Conservation (phyloP, 2,113 vertebrate genomes). For the Ctenomys sociabilis region DNA sequence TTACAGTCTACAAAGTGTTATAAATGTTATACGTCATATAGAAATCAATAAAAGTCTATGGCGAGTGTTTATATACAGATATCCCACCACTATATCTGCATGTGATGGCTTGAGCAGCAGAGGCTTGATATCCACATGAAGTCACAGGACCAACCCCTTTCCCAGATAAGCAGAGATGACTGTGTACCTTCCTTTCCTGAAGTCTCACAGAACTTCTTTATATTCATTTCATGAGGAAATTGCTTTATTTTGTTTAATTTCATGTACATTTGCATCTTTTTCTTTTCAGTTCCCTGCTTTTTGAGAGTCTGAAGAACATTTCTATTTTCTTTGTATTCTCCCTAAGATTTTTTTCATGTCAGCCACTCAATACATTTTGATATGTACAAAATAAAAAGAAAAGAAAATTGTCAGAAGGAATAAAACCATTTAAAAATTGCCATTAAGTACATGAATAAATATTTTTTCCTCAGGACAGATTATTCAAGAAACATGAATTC, state of each 20-base stretch:
- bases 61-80: not conserved
- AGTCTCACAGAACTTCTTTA: conserved; percentile 31
- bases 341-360: conserved; percentile 54
- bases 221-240: conserved; percentile 50
- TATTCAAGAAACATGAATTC: conserved; percentile 66
- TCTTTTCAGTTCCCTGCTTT: conserved; percentile 41
- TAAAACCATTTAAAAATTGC: conserved; percentile 58
- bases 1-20: not conserved
- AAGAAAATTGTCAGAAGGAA: conserved; percentile 67
- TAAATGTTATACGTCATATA: not conserved
- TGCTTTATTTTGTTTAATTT: conserved; percentile 55
- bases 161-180: not conserved
- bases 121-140: not conserved
- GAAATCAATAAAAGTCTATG: not conserved
- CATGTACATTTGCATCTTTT: conserved; percentile 43
- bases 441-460: conserved; percentile 59
- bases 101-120: not conserved
- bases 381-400: conserved; percentile 19
- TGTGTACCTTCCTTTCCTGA: conserved; percentile 4
- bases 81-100: too few relatives aligned
- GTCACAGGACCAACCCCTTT: not conserved
- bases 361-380: conserved; percentile 62
- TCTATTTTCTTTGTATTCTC: conserved; percentile 57
- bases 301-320: conserved; percentile 58
- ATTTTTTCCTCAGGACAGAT: conserved; percentile 22